Evolutionary conservation across 1,140 invertebrate species (phyloP), one percentile per base, ranked within the genome.

Genomic region (Drosophila paulistorum): DNA sequence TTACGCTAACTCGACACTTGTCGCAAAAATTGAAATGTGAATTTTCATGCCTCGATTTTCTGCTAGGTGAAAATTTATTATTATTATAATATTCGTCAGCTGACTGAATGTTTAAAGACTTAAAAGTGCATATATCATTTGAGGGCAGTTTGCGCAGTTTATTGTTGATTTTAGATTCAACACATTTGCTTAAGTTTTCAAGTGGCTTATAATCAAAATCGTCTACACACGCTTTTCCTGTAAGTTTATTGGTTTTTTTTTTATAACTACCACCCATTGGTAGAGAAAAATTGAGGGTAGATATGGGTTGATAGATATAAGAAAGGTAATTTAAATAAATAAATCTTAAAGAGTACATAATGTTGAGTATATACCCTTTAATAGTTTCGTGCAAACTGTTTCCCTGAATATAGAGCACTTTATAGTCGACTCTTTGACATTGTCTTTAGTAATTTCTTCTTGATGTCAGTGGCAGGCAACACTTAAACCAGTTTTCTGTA

Each of bases 1-100:
- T 86, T 72, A 86, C 82, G 82, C 82, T 66, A 87, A 79, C 83
- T 87, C 83, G 64, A 82, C 82, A 87, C 74, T 77, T 77, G 74
- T 71, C 74, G 74, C 74, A 65, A 77, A 45, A 51, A 51, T 51
- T 51, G 45, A 51, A 51, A 51, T 51, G 45, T 69, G 59, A 64
- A 69, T 69, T 76, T 54, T 42, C 39, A 61, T 68, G 75, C 41
- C 41, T 59, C 63, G 3, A 51, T 17, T 20, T 33, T 42, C 30
- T 48, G 23, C 14, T 59, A 70, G 69, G 65, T 64, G 10, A 14
- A 30, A 13, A 54, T n/a, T 39, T 66, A 41, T 74, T 45, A 9
- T 11, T 51, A 30, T 48, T 26, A 62, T 26, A 30, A n/a, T 37
- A 10, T 37, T 59, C 7, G 57, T 59, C 57, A 59, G 57, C 57